Evolutionary conservation across 2,888 invertebrate genomes (phyloP).

Genomic region (Tenthredo mesomela): DNA sequence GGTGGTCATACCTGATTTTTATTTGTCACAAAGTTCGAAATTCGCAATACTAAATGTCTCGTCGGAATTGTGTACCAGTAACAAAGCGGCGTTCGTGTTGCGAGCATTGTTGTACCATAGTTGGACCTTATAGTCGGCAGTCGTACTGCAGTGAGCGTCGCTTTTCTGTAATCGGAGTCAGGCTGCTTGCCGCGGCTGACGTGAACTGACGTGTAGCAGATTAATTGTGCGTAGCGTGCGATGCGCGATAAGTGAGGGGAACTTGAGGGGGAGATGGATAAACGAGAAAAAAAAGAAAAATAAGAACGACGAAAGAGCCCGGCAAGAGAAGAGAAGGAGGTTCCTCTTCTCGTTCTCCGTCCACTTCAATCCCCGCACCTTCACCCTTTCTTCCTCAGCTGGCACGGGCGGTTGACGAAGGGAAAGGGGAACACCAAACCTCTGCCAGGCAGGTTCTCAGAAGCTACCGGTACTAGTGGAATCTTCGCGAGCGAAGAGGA

Average conservation of each 20-base stretch:
- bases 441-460: conserved; percentile 75
- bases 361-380: conserved; percentile 19
- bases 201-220: conserved; percentile 52
- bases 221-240: conserved; percentile 52
- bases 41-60: not conserved
- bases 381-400: conserved; percentile 11
- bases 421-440: conserved; percentile 60
- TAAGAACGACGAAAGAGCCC: conserved; percentile 58
- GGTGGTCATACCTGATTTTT: not conserved
- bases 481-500: conserved; percentile 68
- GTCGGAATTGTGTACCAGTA: conserved; percentile 18
- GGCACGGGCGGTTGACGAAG: conserved; percentile 51
- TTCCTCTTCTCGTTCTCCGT: conserved; percentile 49
- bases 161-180: conserved; percentile 52
- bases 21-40: not conserved
- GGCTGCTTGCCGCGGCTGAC: conserved; percentile 45
- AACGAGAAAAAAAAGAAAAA: conserved; percentile 55
- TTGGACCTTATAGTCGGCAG: conserved; percentile 31
- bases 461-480: conserved; percentile 76
- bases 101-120: conserved; percentile 41
- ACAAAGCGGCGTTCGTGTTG: conserved; percentile 34
- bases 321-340: conserved; percentile 58
- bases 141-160: conserved; percentile 44
- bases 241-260: conserved; percentile 50
- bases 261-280: conserved; percentile 47